phyloP scores from a whole-genome alignment of 2,113 vertebrate species.

The Cephalopterus ornatus region DNA sequence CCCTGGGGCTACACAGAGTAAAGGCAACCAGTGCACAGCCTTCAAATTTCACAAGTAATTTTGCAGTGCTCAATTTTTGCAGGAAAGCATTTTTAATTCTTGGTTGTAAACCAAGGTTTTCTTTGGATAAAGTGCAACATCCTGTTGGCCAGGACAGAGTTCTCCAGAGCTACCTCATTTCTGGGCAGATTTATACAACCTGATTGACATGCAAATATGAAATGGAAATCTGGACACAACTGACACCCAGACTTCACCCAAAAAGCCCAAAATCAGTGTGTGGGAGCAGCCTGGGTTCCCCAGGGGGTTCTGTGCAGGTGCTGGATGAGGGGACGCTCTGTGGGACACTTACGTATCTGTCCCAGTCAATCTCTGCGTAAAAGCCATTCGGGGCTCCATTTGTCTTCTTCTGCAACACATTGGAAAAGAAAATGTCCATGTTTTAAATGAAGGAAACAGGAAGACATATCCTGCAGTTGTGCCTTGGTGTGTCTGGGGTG shows the following conservation, averaged over 20 bases:
- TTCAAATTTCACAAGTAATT: accelerated
- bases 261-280: accelerated
- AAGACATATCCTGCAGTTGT: background rate
- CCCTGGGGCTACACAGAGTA: too few relatives aligned
- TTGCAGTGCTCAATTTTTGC: background rate
- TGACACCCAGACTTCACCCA: background rate
- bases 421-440: background rate
- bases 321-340: background rate
- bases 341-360: constrained; percentile 90
- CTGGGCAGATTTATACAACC: background rate
- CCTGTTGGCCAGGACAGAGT: background rate
- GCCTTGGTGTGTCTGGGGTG: background rate
- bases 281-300: background rate
- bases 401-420: constrained; percentile 86
- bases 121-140: accelerated
- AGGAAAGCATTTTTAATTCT: background rate
- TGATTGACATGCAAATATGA: background rate
- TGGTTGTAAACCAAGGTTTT: background rate
- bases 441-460: background rate
- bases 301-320: accelerated
- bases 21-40: accelerated
- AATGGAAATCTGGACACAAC: background rate
- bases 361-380: constrained; percentile 98
- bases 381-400: constrained; percentile 97
- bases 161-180: background rate